Conservation (phyloP, 2,113 vertebrate species). For the Orthochromis indermauri region DNA sequence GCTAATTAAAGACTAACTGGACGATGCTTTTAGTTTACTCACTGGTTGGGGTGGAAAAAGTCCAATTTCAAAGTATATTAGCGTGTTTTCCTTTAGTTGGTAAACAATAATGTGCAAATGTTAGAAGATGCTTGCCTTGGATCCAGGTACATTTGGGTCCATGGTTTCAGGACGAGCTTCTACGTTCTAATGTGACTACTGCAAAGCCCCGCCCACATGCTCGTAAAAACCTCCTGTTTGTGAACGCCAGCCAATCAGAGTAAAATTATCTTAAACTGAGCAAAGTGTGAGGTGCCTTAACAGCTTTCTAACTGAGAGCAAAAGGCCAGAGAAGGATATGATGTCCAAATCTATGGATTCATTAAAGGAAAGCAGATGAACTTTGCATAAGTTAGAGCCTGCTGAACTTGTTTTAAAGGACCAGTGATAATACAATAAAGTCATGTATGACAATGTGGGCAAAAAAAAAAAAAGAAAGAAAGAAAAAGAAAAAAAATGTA, state of each 20-base stretch:
- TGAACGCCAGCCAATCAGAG: not conserved
- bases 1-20: not conserved
- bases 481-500: fast-evolving
- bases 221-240: not conserved
- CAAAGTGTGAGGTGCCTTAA: not conserved
- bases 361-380: not conserved
- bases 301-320: not conserved
- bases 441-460: not conserved
- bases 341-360: not conserved
- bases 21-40: not conserved
- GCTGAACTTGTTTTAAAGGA: not conserved
- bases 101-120: not conserved
- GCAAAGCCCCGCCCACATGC: not conserved
- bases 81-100: not conserved
- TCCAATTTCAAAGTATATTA: not conserved
- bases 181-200: not conserved
- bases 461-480: fast-evolving
- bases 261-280: not conserved
- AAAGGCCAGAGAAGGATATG: not conserved
- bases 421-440: not conserved
- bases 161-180: not conserved
- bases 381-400: not conserved
- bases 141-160: not conserved
- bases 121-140: not conserved
- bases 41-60: not conserved